Evolutionary conservation across 2,797 vertebrate genomes (phyloP), one percentile per base, ranked within the genome.

Genomic region (Cuculus canorus): DNA sequence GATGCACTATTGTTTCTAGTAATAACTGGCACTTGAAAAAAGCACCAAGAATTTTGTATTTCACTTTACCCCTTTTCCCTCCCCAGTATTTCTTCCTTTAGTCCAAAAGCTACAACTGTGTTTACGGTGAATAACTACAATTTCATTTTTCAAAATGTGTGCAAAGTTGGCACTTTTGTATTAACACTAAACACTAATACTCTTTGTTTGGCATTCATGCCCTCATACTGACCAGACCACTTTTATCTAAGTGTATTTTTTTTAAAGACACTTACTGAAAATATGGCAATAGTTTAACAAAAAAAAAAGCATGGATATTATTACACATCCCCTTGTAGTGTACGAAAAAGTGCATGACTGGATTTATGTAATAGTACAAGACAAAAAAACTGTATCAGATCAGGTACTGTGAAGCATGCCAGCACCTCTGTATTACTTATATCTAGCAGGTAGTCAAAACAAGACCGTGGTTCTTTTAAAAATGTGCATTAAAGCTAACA

Each of bases 381-480:
- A 98, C 96, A 96, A 98, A 98, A 97, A 97, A 98, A 98, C 96
- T 97, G 98, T 98, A 98, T 98, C 98, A 98, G 98, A 98, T 98
- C 97, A 98, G 98, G 98, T 99, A 98, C 98, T 98, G 97, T 98
- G 98, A 97, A 98, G 99, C 99, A 99, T 99, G 99, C 99, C 98
- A 98, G 99, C 98, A 98, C 98, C 98, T 98, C 97, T 98, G 97
- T 97, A 98, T 92, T 97, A 97, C 96, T 97, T 91, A 97, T 98
- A 98, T 98, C 98, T 99, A 99, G 98, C 98, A 98, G 98, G 98
- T 98, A 99, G 98, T 99, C 98, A 99, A 99, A 99, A 98, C 98
- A 98, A 99, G 98, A 99, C 98, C 97, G 96, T 98, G 98, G 98
- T 98, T 97, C 96, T 97, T 96, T 98, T 98, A 97, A 98, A 99